A percentile compares a stretch with the other conserved stretches of the same genome.
These are phyloP conservation scores for Grus americana DNA, from an alignment of 2,113 vertebrate genomes.

Conservation along the genomic window DNA sequence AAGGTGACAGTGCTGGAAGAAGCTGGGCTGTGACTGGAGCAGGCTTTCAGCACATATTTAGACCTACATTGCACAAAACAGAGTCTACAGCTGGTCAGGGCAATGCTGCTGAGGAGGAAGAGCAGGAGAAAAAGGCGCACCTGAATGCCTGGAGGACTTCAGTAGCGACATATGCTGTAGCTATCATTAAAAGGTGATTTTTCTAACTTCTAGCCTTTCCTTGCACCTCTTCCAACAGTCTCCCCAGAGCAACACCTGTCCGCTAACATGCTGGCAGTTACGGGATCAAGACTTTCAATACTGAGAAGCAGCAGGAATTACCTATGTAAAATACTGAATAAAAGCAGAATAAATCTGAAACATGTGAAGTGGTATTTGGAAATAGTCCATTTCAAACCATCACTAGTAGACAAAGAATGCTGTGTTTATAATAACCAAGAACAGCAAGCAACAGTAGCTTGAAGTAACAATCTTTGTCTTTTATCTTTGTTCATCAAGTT, in stretches of 20 bases:
- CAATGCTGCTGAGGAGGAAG: background rate
- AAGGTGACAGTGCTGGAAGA: background rate
- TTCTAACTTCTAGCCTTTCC: background rate
- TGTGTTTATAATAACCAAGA: background rate
- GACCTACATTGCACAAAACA: background rate
- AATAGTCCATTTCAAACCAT: background rate
- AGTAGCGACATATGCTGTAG: background rate
- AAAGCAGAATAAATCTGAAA: background rate
- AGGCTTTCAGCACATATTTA: background rate
- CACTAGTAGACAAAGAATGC: background rate
- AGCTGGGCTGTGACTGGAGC: background rate
- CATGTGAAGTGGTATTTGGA: background rate
- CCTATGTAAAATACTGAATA: background rate
- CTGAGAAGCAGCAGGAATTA: background rate
- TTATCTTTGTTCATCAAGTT: background rate
- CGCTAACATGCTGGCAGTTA: background rate
- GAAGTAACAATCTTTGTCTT: background rate
- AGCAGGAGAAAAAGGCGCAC: rapidly evolving
- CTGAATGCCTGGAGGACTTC: background rate
- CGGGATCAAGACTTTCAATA: background rate
- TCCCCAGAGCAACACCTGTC: background rate
- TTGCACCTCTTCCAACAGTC: background rate
- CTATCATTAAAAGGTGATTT: background rate
- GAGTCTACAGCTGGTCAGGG: background rate
- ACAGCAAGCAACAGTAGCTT: background rate